Evolutionary conservation across 1,140 invertebrate species (phyloP), one percentile per base, ranked within the genome.

Genomic region (Drosophila erecta): DNA sequence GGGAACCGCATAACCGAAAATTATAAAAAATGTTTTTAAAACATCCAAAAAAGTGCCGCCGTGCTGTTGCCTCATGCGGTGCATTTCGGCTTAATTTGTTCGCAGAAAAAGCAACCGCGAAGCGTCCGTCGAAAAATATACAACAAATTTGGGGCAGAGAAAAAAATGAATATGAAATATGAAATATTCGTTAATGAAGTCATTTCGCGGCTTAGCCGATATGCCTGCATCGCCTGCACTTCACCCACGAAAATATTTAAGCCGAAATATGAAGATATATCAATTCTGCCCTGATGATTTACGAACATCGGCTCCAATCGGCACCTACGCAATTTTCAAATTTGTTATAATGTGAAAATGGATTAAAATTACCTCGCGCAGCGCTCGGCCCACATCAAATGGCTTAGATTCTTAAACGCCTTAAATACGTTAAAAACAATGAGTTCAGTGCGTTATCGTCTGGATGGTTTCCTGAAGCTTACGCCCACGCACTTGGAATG

Each of bases 131-230:
- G 54, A 49, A 41, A 70, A 62, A 51, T 33, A 59, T 60, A 33
- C 27, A 64, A 24, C 54, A 71, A 24, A 46, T 58, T 59, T 40
- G 14, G 4, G 41, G 4, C 8, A 30, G 33, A 12, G 11, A 33
- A n/a, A 33, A 49, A 53, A 41, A 17, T 44, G 57, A 49, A 72
- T 15, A 37, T 30, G 27, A 81, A 59, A 73, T 71, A 73, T 81
- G 59, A 81, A 84, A 80, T 85, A 76, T 76, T 75, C 65, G 64
- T 89, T 89, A 89, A 89, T 89, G 84, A 89, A 89, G 84, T 89
- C 84, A 89, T 89, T 89, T 87, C 79, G 84, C 84, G 84, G 83
- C 83, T 87, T 61, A 89, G 84, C 79, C 64, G 49, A 20, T 6
- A 49, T 15, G 38, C 76, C 72, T 57, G 67, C 65, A 67, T 66